These are phyloP conservation scores for Drosophila grimshawi DNA, from an alignment of 1,140 invertebrate genomes.

Conservation along the genomic window DNA sequence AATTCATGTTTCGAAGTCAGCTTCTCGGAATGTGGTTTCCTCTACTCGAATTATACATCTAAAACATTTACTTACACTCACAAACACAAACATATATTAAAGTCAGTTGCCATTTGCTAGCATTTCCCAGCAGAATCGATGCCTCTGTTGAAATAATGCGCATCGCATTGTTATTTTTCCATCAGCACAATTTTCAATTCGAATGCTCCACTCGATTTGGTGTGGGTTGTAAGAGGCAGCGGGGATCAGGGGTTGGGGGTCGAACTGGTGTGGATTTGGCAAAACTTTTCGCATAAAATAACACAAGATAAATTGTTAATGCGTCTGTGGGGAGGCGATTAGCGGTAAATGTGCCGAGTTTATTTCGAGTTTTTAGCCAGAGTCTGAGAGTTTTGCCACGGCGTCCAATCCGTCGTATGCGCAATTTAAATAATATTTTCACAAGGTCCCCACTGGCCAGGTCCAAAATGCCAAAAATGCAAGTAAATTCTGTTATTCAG, in stretches of 20 bases:
- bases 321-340: constrained; percentile 81
- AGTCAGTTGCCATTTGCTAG: constrained; percentile 19
- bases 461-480: background rate
- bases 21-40: no score
- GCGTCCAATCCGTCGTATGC: constrained; percentile 38
- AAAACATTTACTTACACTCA: background rate
- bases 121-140: constrained; percentile 54
- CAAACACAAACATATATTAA: background rate
- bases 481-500: constrained; percentile 15
- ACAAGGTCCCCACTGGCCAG: background rate
- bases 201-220: constrained; percentile 65
- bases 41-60: background rate
- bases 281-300: constrained; percentile 81
- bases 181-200: constrained; percentile 73
- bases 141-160: constrained; percentile 59
- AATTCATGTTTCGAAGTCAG: no score
- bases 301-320: constrained; percentile 83
- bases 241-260: constrained; percentile 1
- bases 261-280: constrained; percentile 9
- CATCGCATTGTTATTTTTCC: constrained; percentile 60
- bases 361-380: constrained; percentile 56
- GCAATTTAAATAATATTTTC: constrained; percentile 53
- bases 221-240: constrained; percentile 8
- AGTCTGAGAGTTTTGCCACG: constrained; percentile 11
- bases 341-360: constrained; percentile 78